Evolutionary conservation across 1,140 invertebrate genomes (phyloP).

Genomic region (Spodoptera litura): DNA sequence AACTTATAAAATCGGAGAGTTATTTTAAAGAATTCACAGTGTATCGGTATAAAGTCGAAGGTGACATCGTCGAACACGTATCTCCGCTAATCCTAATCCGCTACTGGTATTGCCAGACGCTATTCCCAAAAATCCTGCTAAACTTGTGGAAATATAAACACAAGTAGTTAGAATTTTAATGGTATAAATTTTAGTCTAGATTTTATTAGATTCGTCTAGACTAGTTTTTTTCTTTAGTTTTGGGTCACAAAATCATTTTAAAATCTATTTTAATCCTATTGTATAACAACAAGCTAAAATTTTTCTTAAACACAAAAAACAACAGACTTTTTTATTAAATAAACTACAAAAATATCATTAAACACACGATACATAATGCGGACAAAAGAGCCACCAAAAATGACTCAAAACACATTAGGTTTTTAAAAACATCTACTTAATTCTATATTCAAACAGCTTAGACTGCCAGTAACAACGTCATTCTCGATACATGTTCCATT

Average conservation of each 20-base stretch:
- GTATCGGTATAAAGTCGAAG: slow-evolving; percentile 50
- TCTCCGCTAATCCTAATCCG: slow-evolving; percentile 62
- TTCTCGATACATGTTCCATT: background rate
- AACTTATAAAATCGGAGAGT: slow-evolving; percentile 29
- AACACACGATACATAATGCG: background rate
- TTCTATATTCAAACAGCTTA: background rate
- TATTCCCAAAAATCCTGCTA: no score
- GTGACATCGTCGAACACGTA: slow-evolving; percentile 66
- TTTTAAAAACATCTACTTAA: background rate
- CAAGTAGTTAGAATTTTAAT: no score
- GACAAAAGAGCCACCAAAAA: background rate
- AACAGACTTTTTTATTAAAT: no score
- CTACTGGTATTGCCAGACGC: background rate
- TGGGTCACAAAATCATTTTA: no score
- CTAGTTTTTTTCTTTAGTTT: no score
- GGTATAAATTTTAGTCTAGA: no score
- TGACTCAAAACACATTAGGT: no score
- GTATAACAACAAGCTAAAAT: no score
- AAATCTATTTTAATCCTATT: no score
- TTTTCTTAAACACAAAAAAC: no score
- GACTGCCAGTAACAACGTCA: background rate
- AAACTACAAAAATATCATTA: background rate
- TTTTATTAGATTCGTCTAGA: no score
- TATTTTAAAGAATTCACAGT: slow-evolving; percentile 41
- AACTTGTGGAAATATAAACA: no score